phyloP scores from a whole-genome alignment of 1,140 invertebrate genomes.

The Plectus sambesii region DNA sequence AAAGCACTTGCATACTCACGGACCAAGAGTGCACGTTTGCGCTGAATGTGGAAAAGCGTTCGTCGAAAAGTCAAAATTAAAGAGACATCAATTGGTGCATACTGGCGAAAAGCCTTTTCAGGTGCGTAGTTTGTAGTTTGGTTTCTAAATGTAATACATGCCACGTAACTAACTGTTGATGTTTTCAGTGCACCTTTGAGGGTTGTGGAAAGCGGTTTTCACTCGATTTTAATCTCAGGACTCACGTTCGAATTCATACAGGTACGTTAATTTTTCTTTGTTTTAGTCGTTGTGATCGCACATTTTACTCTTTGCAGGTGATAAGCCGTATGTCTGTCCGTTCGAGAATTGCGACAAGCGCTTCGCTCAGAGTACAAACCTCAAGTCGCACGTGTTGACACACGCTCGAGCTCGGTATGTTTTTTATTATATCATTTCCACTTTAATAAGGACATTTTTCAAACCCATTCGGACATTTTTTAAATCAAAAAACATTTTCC shows the following conservation, averaged over 20 bases:
- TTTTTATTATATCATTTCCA: too few species aligned
- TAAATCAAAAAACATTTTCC: too few species aligned
- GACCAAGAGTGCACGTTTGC: slow-evolving; percentile 87
- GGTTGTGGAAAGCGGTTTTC: slow-evolving; percentile 95
- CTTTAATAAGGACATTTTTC: too few species aligned
- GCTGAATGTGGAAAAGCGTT: slow-evolving; percentile 97
- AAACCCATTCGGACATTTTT: too few species aligned
- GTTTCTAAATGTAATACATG: slow-evolving; percentile 13
- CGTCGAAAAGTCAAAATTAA: slow-evolving; percentile 91
- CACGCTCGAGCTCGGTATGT: slow-evolving; percentile 95
- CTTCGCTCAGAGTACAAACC: slow-evolving; percentile 93
- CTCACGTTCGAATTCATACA: slow-evolving; percentile 91
- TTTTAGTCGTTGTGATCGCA: slow-evolving; percentile 90
- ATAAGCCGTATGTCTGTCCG: slow-evolving; percentile 90
- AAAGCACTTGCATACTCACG: slow-evolving; percentile 93
- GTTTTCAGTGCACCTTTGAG: slow-evolving; percentile 78
- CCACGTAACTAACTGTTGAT: slow-evolving; percentile 3
- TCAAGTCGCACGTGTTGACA: slow-evolving; percentile 94
- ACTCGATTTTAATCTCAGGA: slow-evolving; percentile 84
- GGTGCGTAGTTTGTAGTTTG: slow-evolving; percentile 46
- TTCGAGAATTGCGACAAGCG: slow-evolving; percentile 97
- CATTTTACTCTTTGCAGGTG: slow-evolving; percentile 82
- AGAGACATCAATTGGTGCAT: slow-evolving; percentile 82
- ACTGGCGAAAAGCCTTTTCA: slow-evolving; percentile 89
- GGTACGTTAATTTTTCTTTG: slow-evolving; percentile 69